phyloP scores from a whole-genome alignment of 2,797 vertebrate genomes.

The Hapalemur alaotrensis region DNA sequence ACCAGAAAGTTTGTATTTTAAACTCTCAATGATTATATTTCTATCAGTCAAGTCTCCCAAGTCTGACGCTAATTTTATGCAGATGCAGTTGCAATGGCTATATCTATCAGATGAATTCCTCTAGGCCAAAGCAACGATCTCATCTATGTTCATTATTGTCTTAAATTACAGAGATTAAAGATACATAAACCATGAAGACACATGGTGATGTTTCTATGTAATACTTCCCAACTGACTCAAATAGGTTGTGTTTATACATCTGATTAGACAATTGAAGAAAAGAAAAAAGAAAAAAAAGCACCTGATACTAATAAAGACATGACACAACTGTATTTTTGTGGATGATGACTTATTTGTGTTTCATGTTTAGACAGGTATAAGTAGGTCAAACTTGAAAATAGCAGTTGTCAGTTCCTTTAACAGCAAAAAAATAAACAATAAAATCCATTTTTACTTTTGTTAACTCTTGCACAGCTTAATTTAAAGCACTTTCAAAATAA shows the following conservation, averaged over 20 bases:
- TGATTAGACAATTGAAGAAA: constrained; percentile 63
- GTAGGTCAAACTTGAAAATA: not conserved
- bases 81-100: not conserved
- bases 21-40: not conserved
- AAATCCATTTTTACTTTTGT: not conserved
- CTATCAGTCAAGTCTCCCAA: not conserved
- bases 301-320: constrained; percentile 48
- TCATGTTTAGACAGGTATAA: not conserved
- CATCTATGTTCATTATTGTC: constrained; percentile 55
- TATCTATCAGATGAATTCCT: constrained; percentile 41
- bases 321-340: not conserved
- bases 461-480: not conserved
- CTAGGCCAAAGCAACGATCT: constrained; percentile 38
- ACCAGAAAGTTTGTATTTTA: constrained; percentile 50
- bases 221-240: constrained; percentile 49
- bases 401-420: not conserved
- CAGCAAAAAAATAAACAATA: not conserved
- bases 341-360: constrained; percentile 5
- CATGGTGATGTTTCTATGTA: constrained; percentile 12
- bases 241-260: constrained; percentile 72
- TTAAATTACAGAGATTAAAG: constrained; percentile 76
- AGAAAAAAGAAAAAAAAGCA: not conserved
- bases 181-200: constrained; percentile 78
- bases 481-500: constrained; percentile 29
- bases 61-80: constrained; percentile 49